Base-by-base conservation (phyloP, 2,888 invertebrate genomes). In the Latrodectus hesperus region DNA sequence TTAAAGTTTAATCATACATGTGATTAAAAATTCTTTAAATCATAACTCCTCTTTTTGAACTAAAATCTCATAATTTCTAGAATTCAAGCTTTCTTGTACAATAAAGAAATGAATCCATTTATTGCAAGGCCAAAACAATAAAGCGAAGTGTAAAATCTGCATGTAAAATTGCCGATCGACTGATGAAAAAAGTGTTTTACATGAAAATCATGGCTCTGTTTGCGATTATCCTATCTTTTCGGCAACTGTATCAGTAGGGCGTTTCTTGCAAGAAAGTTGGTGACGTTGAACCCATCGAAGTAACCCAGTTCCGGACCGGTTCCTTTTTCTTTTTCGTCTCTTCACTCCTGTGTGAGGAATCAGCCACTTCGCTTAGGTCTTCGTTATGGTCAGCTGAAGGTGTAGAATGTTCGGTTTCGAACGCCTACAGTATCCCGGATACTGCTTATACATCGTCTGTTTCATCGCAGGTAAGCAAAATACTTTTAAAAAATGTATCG, bases 301-400 rank as follows among this genome's bases (percentile, higher is more conserved):
- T 70, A 81, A 81, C 86, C 86, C 81, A 86, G 64, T 81, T 86
- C 38, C 11, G 65, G 80, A 86, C 86, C 86, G 86, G 86, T 86
- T 86, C 38, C 71, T 68, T 74, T 51, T 16, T 53, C 67, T 53
- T 60, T 38, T 60, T 65, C 82, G 38, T n/a, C 55, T 22, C 53
- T 65, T 49, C 14, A 51, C 67, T 12, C 16, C 14, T 16, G 16
- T 12, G 17, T 14, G n/a, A 60, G 10, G 14, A 51, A 22, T 17
- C 67, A 53, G 11, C 22, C 14, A 17, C 16, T 10, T 73, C 52
- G 38, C 49, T 81, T 51, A 22, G 17, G 12, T 73, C 64, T 60
- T 52, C 65, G 81, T 73, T 76, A 86, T 86, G 86, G 86, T 86
- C 86, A 86, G 86, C 81, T 86, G 80, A 86, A 71, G 81, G 75